Evolutionary conservation across 2,888 invertebrate species (phyloP).

Genomic region (Catocala fraxini): DNA sequence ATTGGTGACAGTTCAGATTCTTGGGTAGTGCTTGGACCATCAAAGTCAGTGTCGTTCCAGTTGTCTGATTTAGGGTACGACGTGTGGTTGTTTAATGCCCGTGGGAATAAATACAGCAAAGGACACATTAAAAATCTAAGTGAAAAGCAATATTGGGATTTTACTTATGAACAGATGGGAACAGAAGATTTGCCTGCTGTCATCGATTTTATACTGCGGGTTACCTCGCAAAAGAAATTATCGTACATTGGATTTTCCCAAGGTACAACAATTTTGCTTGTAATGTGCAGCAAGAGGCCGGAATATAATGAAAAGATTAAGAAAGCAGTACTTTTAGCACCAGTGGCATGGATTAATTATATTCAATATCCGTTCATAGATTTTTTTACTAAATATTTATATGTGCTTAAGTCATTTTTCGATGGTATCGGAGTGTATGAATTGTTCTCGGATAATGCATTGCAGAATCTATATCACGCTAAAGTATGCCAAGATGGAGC

Average conservation of each 20-base stretch:
- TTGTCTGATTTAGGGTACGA: constrained; percentile 73
- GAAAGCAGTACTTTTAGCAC: constrained; percentile 74
- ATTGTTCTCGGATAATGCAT: constrained; percentile 62
- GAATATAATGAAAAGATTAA: constrained; percentile 75
- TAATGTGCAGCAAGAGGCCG: constrained; percentile 72
- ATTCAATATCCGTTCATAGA: constrained; percentile 67
- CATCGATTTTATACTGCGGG: constrained; percentile 70
- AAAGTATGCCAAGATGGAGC: constrained; percentile 62
- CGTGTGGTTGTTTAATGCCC: constrained; percentile 76
- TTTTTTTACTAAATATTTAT: constrained; percentile 59
- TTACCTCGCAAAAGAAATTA: constrained; percentile 59
- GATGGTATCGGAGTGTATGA: constrained; percentile 67
- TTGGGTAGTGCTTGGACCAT: constrained; percentile 75
- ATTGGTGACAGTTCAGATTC: constrained; percentile 79
- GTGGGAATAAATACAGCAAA: constrained; percentile 79
- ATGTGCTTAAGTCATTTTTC: constrained; percentile 53
- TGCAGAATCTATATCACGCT: constrained; percentile 63
- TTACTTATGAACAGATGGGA: constrained; percentile 80
- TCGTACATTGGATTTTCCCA: constrained; percentile 81
- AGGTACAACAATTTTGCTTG: constrained; percentile 76
- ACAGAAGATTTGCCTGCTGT: constrained; percentile 73
- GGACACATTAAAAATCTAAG: constrained; percentile 62
- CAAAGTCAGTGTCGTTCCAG: constrained; percentile 69
- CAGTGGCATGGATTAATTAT: constrained; percentile 71
- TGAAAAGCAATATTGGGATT: constrained; percentile 72